Base-by-base conservation (phyloP, 2,888 invertebrate species). In the Beris morrisii region DNA sequence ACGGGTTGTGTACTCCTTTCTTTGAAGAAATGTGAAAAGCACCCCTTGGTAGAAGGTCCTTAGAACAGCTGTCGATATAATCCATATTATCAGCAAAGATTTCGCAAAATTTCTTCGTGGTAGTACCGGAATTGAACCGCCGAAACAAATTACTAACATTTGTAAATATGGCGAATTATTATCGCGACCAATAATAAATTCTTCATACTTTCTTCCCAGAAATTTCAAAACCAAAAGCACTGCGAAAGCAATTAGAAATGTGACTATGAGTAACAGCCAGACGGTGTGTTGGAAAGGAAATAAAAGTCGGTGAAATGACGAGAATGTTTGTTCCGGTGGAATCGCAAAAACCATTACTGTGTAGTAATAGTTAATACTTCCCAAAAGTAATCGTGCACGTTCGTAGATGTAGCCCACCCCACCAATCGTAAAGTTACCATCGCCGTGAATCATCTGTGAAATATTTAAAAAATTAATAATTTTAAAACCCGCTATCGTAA, bases 41-140 rank as follows among this genome's bases (percentile, higher is more conserved):
- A 67, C 48, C 5, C 69, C 71, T 64, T 71, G 71, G 64, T 69
- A 71, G 5, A 66, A 65, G n/a, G 44, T 67, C 12, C 71, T 57
- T 22, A 71, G 11, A 5, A 71, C 45, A n/a, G 67, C 13, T n/a
- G 67, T 65, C 11, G 43, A 44, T 4, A 63, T 12, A 9, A 69
- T n/a, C 71, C 71, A 71, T 11, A 69, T 66, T 11, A 65, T 54
- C 0, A 68, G 44, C 11, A 71, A 28, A 6, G 63, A 58, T 48
- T 69, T 45, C 5, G 69, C 69, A 55, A 71, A 71, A 64, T 69
- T 69, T 43, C 65, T 58, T 7, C 12, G 9, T 11, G 69, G 68
- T 9, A 44, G 3, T 4, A 3, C 6, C 22, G 38, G 3, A 3
- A 67, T n/a, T 3, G 55, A n/a, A 30, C 69, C 69, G 22, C 70